A percentile compares a stretch with the other conserved stretches of the same genome.
phyloP scores from a whole-genome alignment of 2,888 invertebrate genomes.

The Aphidoletes aphidimyza region DNA sequence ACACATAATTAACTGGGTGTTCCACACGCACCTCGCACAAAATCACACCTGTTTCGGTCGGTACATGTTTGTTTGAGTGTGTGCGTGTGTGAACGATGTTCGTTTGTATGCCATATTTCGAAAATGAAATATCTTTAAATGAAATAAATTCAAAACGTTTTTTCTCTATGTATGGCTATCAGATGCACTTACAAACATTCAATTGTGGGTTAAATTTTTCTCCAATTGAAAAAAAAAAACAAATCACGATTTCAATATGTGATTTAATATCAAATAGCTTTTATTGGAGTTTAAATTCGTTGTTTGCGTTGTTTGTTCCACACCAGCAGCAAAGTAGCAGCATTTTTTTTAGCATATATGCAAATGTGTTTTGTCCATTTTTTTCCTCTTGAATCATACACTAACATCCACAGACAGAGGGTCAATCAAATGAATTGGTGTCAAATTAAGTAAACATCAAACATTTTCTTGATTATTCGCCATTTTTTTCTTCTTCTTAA shows the following conservation, averaged over 20 bases:
- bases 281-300: no score
- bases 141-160: background rate
- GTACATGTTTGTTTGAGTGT: background rate
- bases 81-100: background rate
- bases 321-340: no score
- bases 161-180: background rate
- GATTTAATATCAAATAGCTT: no score
- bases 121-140: no score
- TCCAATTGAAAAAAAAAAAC: no score
- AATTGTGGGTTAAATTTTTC: background rate
- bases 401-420: background rate
- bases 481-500: no score
- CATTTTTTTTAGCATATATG: background rate
- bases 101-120: background rate
- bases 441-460: background rate
- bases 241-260: background rate
- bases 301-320: no score
- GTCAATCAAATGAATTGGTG: conserved; percentile 13
- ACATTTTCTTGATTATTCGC: no score
- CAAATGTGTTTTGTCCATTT: background rate
- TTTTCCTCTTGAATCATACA: background rate
- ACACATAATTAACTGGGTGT: background rate
- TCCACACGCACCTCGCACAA: background rate
- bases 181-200: background rate
- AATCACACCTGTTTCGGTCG: background rate